Conservation (phyloP, 2,888 invertebrate species). For the Catonia carolina region DNA sequence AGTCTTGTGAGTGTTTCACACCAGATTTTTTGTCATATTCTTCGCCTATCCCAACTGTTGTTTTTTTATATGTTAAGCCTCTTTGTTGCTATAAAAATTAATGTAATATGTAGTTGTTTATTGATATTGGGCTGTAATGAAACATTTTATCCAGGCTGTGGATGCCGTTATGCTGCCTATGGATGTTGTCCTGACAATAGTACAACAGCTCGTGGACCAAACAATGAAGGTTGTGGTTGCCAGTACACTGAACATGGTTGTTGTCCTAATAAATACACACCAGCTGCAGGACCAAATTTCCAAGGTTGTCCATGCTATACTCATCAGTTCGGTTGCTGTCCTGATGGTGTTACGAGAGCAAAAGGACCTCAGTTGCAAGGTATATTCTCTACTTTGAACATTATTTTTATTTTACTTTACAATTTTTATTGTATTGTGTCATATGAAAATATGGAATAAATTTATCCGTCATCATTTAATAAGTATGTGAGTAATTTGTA, state of each 20-base stretch:
- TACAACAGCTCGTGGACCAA: conserved; percentile 69
- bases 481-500: too few relatives aligned
- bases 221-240: conserved; percentile 77
- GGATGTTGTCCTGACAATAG: conserved; percentile 82
- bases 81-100: too few relatives aligned
- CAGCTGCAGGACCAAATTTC: conserved; percentile 68
- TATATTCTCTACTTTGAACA: too few relatives aligned
- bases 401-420: neutral
- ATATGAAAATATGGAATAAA: too few relatives aligned
- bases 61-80: too few relatives aligned
- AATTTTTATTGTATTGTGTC: neutral
- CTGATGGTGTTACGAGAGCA: conserved; percentile 70
- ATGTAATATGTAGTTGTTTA: too few relatives aligned
- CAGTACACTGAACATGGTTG: conserved; percentile 67
- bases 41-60: too few relatives aligned
- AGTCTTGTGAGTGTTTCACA: too few relatives aligned
- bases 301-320: conserved; percentile 80
- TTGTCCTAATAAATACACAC: conserved; percentile 72
- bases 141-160: conserved; percentile 53
- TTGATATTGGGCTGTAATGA: too few relatives aligned
- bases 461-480: too few relatives aligned
- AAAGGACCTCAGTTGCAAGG: conserved; percentile 64
- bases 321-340: conserved; percentile 85
- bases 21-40: too few relatives aligned
- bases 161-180: conserved; percentile 66